Evolutionary conservation across 2,888 invertebrate genomes (phyloP).

Genomic region (Syritta pipiens): DNA sequence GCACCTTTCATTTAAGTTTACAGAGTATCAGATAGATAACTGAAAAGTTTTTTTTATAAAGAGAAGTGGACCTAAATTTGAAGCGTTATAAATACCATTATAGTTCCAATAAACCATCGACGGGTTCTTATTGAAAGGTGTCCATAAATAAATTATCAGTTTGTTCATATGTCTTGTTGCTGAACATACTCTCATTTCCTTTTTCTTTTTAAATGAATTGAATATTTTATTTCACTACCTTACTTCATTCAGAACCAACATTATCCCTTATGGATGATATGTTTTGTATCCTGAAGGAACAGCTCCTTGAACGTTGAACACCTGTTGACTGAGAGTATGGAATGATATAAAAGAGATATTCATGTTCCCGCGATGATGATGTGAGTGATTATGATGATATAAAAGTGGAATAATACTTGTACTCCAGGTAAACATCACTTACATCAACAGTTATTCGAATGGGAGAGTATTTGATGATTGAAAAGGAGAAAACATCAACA

Average conservation of each 20-base stretch:
- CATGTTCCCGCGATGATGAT: slow-evolving; percentile 1
- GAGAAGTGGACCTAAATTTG: too few relatives aligned
- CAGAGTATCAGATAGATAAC: too few relatives aligned
- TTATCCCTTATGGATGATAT: not conserved
- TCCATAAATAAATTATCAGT: slow-evolving; percentile 32
- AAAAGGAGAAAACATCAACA: too few relatives aligned
- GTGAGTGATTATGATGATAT: slow-evolving; percentile 19
- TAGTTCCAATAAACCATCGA: slow-evolving; percentile 13
- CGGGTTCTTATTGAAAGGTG: slow-evolving; percentile 2
- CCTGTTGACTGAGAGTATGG: slow-evolving; percentile 2
- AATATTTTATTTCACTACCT: slow-evolving; percentile 31
- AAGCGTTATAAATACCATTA: slow-evolving; percentile 10
- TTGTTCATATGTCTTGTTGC: slow-evolving; percentile 7
- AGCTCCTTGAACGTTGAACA: not conserved
- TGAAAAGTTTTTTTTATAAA: not conserved
- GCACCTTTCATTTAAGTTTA: too few relatives aligned
- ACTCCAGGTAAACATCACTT: slow-evolving; percentile 18
- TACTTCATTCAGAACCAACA: not conserved
- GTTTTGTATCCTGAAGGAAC: not conserved
- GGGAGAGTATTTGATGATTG: too few relatives aligned
- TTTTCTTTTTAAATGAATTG: slow-evolving; percentile 21
- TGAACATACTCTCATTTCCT: not conserved
- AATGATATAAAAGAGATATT: not conserved
- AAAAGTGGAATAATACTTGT: slow-evolving; percentile 15
- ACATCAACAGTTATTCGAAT: not conserved